These are phyloP conservation scores for Punctoribates punctum DNA, from an alignment of 2,888 invertebrate genomes.

Conservation along the genomic window DNA sequence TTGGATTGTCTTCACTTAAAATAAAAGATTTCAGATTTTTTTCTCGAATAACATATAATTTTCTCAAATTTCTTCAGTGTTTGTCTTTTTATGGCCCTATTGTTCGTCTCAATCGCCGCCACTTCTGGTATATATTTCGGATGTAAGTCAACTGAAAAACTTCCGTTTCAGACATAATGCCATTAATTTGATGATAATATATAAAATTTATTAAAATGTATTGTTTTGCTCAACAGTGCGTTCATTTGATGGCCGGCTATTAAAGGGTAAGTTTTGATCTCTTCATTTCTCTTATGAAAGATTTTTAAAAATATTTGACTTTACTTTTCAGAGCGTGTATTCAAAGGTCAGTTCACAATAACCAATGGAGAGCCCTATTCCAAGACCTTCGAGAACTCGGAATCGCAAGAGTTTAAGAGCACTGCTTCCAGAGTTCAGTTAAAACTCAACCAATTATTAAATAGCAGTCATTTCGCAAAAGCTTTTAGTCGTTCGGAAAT, in stretches of 20 bases:
- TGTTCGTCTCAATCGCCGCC: slow-evolving; percentile 71
- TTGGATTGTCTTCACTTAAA: neutral
- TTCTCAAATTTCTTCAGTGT: slow-evolving; percentile 58
- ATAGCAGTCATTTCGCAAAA: slow-evolving; percentile 68
- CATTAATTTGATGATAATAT: neutral
- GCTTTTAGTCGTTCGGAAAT: slow-evolving; percentile 75
- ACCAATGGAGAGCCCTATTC: slow-evolving; percentile 67
- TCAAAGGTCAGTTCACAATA: slow-evolving; percentile 74
- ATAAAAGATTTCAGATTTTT: neutral
- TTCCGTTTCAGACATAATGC: slow-evolving; percentile 11
- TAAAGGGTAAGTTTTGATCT: slow-evolving; percentile 30
- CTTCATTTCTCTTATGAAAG: neutral
- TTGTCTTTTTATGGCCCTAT: slow-evolving; percentile 75
- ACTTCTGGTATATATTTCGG: slow-evolving; percentile 65
- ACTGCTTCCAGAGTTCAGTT: slow-evolving; percentile 71
- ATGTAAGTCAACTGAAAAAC: slow-evolving; percentile 60
- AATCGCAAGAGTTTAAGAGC: slow-evolving; percentile 67
- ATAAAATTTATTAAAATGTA: neutral
- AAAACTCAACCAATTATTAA: slow-evolving; percentile 69
- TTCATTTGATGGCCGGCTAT: slow-evolving; percentile 32
- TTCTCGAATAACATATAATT: neutral
- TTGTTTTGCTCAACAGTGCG: slow-evolving; percentile 31
- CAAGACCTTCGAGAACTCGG: slow-evolving; percentile 64
- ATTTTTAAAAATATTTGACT: slow-evolving; percentile 40
- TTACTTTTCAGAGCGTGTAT: slow-evolving; percentile 65